phyloP scores from a whole-genome alignment of 2,797 vertebrate genomes.

The Masticophis lateralis region DNA sequence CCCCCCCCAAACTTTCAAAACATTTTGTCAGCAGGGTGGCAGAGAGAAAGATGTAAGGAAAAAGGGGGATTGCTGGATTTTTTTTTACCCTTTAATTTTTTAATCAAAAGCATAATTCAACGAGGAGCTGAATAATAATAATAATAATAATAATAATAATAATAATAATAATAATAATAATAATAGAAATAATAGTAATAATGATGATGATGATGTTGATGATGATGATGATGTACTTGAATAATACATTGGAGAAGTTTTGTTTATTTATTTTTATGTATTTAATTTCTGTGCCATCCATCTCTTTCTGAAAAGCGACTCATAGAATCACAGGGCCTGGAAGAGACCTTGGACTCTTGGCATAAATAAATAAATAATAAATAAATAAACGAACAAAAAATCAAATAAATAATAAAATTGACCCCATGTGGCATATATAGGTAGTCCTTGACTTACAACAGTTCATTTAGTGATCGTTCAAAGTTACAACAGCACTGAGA shows the following conservation, averaged over 20 bases:
- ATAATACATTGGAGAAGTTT: constrained; percentile 34
- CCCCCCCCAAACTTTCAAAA: neutral
- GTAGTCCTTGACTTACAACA: neutral
- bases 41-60: neutral
- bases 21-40: neutral
- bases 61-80: neutral
- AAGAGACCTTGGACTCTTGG: neutral
- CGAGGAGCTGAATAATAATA: constrained; percentile 55
- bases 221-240: constrained; percentile 16
- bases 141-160: constrained; percentile 14
- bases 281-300: neutral
- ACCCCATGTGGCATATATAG: neutral
- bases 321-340: neutral
- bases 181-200: constrained; percentile 40
- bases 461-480: neutral
- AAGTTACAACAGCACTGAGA: neutral
- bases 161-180: constrained; percentile 29
- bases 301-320: neutral
- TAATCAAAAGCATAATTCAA: constrained; percentile 23
- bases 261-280: neutral
- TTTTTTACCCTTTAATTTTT: neutral
- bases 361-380: neutral
- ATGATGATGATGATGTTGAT: constrained; percentile 30
- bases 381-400: neutral
- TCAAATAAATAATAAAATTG: neutral